phyloP scores from a whole-genome alignment of 2,797 vertebrate species.

The Adelosebastes latens region DNA sequence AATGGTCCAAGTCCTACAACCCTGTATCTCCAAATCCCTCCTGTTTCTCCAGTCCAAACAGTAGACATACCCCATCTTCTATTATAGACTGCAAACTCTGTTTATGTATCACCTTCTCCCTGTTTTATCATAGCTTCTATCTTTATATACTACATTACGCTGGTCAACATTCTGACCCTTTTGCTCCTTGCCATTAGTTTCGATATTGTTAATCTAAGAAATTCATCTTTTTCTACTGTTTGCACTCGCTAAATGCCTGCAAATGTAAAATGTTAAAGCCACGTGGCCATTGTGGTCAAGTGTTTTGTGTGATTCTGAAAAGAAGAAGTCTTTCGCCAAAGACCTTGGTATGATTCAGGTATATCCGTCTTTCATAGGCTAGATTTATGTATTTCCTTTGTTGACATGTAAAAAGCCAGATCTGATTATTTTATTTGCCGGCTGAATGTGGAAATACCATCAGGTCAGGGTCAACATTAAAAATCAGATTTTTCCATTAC shows the following conservation, averaged over 20 bases:
- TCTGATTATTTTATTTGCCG: not conserved
- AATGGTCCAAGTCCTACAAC: not conserved
- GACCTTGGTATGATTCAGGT: not conserved
- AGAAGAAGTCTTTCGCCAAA: not conserved
- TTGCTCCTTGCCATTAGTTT: not conserved
- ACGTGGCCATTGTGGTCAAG: not conserved
- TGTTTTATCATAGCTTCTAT: not conserved
- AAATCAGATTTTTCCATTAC: not conserved
- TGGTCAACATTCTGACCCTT: not conserved
- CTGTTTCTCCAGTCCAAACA: not conserved
- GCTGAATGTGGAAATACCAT: not conserved
- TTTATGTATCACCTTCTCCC: not conserved
- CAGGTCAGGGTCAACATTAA: slow-evolving; percentile 1
- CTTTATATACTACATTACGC: not conserved
- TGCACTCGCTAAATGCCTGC: not conserved
- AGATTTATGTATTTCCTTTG: not conserved
- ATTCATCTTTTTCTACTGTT: not conserved
- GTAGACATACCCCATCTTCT: not conserved
- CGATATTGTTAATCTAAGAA: not conserved
- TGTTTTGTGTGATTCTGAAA: not conserved
- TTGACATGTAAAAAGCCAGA: not conserved
- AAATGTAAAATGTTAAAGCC: not conserved
- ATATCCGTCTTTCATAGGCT: not conserved
- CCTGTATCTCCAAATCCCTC: not conserved
- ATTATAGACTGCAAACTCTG: not conserved